Evolutionary conservation across 1,140 invertebrate genomes (phyloP).

Genomic region (Metaphire vulgaris): DNA sequence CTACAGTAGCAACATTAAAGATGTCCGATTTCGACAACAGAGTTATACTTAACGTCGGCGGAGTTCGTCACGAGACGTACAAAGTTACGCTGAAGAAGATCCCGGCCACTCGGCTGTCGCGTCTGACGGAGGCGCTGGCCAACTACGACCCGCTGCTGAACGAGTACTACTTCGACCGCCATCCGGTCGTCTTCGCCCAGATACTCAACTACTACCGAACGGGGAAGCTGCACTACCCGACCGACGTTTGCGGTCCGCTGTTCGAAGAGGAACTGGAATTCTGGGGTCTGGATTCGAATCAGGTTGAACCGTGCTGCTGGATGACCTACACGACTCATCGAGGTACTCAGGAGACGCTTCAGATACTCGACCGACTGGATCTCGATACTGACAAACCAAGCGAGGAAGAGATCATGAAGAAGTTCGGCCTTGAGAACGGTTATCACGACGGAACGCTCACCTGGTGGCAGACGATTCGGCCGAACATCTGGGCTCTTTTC

Average conservation of each 20-base stretch:
- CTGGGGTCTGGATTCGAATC: constrained; percentile 53
- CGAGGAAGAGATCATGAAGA: constrained; percentile 14
- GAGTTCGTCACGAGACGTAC: constrained; percentile 93
- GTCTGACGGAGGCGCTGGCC: constrained; percentile 78
- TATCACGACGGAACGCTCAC: not conserved
- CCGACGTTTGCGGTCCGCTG: constrained; percentile 91
- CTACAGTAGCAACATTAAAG: no score
- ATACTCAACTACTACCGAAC: constrained; percentile 84
- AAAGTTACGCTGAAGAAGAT: constrained; percentile 86
- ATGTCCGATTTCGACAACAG: constrained; percentile 57
- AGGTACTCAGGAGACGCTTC: constrained; percentile 62
- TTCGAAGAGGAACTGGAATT: constrained; percentile 74
- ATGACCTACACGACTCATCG: constrained; percentile 92
- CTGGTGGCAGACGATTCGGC: not conserved
- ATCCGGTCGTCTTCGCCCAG: constrained; percentile 88
- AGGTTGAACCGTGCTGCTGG: constrained; percentile 93
- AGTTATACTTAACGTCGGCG: constrained; percentile 95
- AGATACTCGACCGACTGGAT: constrained; percentile 24
- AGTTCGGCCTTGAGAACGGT: constrained; percentile 6
- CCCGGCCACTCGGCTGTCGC: constrained; percentile 79
- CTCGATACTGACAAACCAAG: constrained; percentile 18
- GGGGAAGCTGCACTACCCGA: constrained; percentile 94
- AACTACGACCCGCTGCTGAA: constrained; percentile 94
- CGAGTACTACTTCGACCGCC: constrained; percentile 98
- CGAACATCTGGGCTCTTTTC: constrained; percentile 53